These are phyloP conservation scores for Panzeria rudis DNA, from an alignment of 2,888 invertebrate genomes.

Conservation along the genomic window DNA sequence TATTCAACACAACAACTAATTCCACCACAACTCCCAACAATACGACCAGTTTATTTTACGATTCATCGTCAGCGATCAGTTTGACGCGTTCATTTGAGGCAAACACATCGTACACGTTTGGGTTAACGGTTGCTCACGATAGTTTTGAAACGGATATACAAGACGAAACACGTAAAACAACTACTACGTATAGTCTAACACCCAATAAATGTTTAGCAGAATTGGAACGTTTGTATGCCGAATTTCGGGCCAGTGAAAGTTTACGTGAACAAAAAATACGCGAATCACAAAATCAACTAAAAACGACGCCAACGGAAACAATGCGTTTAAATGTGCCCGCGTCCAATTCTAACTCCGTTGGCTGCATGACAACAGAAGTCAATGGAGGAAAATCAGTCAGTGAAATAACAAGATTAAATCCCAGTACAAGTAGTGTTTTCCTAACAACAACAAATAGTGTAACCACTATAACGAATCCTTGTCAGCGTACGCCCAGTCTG, in stretches of 20 bases:
- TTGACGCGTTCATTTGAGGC: constrained; percentile 80
- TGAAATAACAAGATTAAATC: constrained; percentile 57
- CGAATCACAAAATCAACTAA: constrained; percentile 32
- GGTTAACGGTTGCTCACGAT: constrained; percentile 39
- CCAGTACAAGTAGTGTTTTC: constrained; percentile 79
- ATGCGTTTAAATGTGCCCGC: constrained; percentile 83
- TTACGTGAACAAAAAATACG: constrained; percentile 74
- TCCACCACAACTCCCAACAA: constrained; percentile 28
- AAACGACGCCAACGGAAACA: constrained; percentile 58
- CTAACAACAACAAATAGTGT: constrained; percentile 75
- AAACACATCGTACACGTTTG: constrained; percentile 72
- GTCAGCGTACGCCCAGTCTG: constrained; percentile 81
- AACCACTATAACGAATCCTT: constrained; percentile 73
- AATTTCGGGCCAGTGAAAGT: constrained; percentile 82
- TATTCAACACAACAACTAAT: constrained; percentile 14
- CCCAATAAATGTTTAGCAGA: constrained; percentile 82
- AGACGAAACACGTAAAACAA: constrained; percentile 58
- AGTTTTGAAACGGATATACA: constrained; percentile 70
- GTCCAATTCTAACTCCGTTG: constrained; percentile 21
- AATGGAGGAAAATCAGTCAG: constrained; percentile 69
- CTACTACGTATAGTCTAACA: constrained; percentile 74
- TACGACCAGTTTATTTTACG: constrained; percentile 59
- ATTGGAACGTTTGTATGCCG: constrained; percentile 81
- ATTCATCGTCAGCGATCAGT: constrained; percentile 77
- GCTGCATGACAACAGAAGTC: constrained; percentile 67